These are phyloP conservation scores for Nebria salina DNA, from an alignment of 2,888 invertebrate genomes.

Conservation along the genomic window DNA sequence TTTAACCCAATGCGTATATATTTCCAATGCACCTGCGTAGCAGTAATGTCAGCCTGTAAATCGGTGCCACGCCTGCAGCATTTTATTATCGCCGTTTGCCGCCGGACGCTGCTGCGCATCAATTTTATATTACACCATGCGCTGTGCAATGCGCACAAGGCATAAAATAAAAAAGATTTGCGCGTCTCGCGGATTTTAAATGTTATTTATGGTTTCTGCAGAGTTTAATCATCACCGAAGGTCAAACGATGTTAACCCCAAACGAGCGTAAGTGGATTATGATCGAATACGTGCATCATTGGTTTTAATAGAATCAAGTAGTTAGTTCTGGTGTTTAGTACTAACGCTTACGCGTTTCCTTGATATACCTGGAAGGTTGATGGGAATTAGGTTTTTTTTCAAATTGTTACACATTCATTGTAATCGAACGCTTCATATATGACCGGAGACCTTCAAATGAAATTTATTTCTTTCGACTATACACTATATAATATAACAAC, in stretches of 20 bases:
- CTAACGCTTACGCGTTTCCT: slow-evolving; percentile 4
- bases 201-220: slow-evolving; percentile 42
- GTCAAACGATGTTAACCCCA: slow-evolving; percentile 13
- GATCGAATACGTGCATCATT: slow-evolving; percentile 42
- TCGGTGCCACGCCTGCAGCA: slow-evolving; percentile 45
- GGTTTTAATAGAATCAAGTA: slow-evolving; percentile 34
- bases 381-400: not conserved
- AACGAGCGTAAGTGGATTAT: slow-evolving; percentile 38
- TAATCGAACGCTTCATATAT: too few relatives aligned
- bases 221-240: slow-evolving; percentile 35
- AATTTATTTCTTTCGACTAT: too few relatives aligned
- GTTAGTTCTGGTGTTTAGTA: slow-evolving; percentile 22
- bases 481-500: too few relatives aligned
- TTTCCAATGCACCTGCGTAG: slow-evolving; percentile 35
- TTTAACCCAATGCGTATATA: too few relatives aligned
- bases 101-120: slow-evolving; percentile 35
- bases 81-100: slow-evolving; percentile 44
- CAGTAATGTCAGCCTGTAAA: slow-evolving; percentile 41
- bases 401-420: too few relatives aligned
- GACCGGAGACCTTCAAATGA: too few relatives aligned
- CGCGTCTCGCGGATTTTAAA: slow-evolving; percentile 16
- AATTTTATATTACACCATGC: slow-evolving; percentile 12
- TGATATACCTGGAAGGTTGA: not conserved
- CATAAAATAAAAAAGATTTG: not conserved
- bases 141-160: not conserved